Base-by-base conservation (phyloP, 2,888 invertebrate species). In the Leucoma salicis region DNA sequence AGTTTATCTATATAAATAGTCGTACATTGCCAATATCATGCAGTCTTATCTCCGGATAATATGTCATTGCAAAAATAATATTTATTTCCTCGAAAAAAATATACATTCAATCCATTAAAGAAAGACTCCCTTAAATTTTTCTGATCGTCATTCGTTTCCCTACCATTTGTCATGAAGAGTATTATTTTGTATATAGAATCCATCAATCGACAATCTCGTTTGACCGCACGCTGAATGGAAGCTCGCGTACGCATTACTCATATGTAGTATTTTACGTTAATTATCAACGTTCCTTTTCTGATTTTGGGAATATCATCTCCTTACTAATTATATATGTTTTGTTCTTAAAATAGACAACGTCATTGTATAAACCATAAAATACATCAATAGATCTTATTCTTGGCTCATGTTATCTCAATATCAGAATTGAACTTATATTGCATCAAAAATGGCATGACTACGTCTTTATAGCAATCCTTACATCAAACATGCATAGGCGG, bases 141-240 rank as follows among this genome's bases (percentile, higher is more conserved):
- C 8, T 21, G 21, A 21, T 21, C 21, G 8, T 21, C 6, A 8
- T 21, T 4, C n/a, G n/a, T 21, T 21, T 3, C 1, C 21, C 21
- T 1, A 21, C 6, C 21, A 21, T 21, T 6, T n/a, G n/a, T n/a
- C 3, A 21, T 21, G 1, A 21, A 21, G 8, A 21, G 21, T 21
- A 21, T 21, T n/a, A n/a, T n/a, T n/a, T 31, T 18, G 13, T n/a
- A 32, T n/a, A 11, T 1, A 15, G 21, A 41, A 5, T 34, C 31
- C 46, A 42, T 39, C 50, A 61, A 57, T 68, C 57, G 65, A 70
- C 66, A 70, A 66, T 59, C 64, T 63, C 57, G 56, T 48, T 49
- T 45, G 46, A 53, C 42, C 48, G 40, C 47, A 49, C 54, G 57
- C 36, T 51, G 42, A 49, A 50, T 49, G 53, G 52, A 48, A 49